Evolutionary conservation across 2,888 invertebrate genomes (phyloP), one percentile per base, ranked within the genome.

Genomic region (Standfussiana lucernea): DNA sequence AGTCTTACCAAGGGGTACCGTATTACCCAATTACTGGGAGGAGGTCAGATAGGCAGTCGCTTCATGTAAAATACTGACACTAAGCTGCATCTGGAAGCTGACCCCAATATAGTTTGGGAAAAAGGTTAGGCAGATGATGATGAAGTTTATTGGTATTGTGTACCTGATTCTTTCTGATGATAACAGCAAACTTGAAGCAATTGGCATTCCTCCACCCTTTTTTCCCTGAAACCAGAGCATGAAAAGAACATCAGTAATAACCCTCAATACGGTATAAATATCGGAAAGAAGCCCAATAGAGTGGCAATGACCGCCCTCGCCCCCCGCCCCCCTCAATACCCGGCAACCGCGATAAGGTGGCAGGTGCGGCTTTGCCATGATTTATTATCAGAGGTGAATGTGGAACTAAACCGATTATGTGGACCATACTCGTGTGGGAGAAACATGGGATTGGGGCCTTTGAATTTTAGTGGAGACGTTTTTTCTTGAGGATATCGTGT

Each of bases 281-380:
- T 88, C 65, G 77, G 64, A 75, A 88, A 79, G 72, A 82, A 83
- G 77, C 75, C 73, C 77, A 83, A 86, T 86, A 82, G 80, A 80
- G 73, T 72, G 70, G 78, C 85, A 84, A 70, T 80, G 47, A 64
- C 32, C 47, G 10, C 21, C 18, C 35, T 28, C 47, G 10, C 21
- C 18, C 35, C 47, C 50, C 21, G 3, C 35, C 42, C 32, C 61
- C 37, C 32, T 32, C 78, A 53, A 75, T 75, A 64, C 80, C 87
- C 78, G 84, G 75, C 56, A 37, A 53, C 79, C 47, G 65, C 83
- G 90, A 92, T 92, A 91, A 86, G 88, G 87, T 91, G 92, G 92
- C 93, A 93, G 93, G 93, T 93, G 90, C 89, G 91, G 92, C 93
- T 94, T 92, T 93, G 89, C 86, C 88, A 92, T 93, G 93, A 94